These are phyloP conservation scores for Belonocnema kinseyi DNA, from an alignment of 1,140 invertebrate species.

Conservation along the genomic window DNA sequence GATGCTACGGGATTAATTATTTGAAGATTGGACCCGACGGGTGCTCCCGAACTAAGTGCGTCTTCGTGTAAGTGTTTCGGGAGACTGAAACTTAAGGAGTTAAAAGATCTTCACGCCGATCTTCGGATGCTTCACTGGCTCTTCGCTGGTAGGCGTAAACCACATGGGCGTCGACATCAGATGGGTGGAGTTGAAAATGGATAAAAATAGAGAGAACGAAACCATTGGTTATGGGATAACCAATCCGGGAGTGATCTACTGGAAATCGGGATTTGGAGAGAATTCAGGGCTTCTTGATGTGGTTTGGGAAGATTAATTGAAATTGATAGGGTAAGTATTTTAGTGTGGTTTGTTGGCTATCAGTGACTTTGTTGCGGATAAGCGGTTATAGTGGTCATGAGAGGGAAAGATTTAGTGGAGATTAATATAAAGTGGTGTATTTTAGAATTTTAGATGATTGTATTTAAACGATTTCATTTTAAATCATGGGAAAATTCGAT, in stretches of 20 bases:
- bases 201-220: background rate
- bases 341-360: too few species aligned
- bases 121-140: slow-evolving; percentile 30
- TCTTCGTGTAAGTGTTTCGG: slow-evolving; percentile 36
- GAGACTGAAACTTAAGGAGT: slow-evolving; percentile 39
- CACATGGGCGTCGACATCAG: background rate
- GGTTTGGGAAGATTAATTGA: slow-evolving; percentile 35
- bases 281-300: slow-evolving; percentile 22
- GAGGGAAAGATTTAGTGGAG: too few species aligned
- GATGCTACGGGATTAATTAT: background rate
- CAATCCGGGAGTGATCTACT: slow-evolving; percentile 12
- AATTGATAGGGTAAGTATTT: too few species aligned
- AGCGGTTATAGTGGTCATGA: too few species aligned
- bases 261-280: slow-evolving; percentile 29
- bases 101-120: background rate
- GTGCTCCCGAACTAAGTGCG: slow-evolving; percentile 3
- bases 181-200: slow-evolving; percentile 30
- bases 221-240: slow-evolving; percentile 16
- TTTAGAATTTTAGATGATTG: too few species aligned
- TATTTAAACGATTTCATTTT: too few species aligned
- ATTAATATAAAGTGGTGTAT: too few species aligned
- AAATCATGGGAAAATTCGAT: too few species aligned
- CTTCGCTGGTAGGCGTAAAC: slow-evolving; percentile 29
- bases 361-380: too few species aligned
- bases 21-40: slow-evolving; percentile 24